A percentile compares a stretch with the other conserved stretches of the same genome.
Conservation (phyloP, 2,113 vertebrate species). For the Pelodiscus sinensis region DNA sequence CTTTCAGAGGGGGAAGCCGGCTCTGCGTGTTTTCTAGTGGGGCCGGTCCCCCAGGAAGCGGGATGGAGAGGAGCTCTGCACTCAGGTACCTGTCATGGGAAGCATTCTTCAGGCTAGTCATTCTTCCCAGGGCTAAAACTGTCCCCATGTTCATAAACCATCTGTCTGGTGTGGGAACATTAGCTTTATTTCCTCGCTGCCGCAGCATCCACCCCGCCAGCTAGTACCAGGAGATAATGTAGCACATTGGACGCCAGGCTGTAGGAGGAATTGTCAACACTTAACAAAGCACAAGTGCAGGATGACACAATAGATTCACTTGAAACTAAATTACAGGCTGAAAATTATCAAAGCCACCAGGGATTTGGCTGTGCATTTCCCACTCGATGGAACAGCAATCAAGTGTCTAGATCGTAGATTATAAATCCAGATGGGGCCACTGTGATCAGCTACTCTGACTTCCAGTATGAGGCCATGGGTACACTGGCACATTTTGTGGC, state of each 20-base stretch:
- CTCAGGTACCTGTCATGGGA: not conserved
- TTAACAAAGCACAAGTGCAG: not conserved
- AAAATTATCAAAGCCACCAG: not conserved
- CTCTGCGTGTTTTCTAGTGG: not conserved
- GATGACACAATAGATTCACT: not conserved
- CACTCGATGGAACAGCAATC: not conserved
- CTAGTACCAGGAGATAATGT: not conserved
- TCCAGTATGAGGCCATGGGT: not conserved
- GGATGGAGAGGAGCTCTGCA: not conserved
- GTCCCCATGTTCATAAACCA: not conserved
- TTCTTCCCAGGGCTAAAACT: not conserved
- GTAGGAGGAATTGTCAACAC: not conserved
- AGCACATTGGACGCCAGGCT: not conserved
- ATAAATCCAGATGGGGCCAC: not conserved
- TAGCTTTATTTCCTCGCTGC: not conserved
- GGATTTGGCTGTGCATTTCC: not conserved
- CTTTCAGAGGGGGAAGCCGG: not conserved
- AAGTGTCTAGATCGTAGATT: not conserved
- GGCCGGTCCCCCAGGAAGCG: not conserved
- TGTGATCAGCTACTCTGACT: not conserved
- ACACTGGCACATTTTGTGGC: too few relatives aligned
- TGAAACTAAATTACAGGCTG: not conserved
- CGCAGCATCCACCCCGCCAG: not conserved
- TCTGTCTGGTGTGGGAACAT: not conserved
- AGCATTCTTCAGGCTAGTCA: not conserved